phyloP scores from a whole-genome alignment of 53 echinoderm and acorn worm species.

The Apostichopus leukothele region DNA sequence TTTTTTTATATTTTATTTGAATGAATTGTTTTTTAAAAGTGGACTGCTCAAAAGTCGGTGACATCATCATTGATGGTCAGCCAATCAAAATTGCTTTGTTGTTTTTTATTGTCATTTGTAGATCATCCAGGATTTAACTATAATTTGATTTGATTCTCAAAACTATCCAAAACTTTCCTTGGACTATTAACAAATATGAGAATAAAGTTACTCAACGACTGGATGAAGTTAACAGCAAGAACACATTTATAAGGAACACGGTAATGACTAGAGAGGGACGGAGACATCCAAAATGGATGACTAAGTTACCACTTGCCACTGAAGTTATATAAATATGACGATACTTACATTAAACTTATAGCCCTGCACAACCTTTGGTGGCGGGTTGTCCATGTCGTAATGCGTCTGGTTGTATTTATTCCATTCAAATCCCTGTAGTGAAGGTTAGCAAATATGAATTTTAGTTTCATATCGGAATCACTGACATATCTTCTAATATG shows the following conservation, averaged over 20 bases:
- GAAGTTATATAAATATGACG: neutral
- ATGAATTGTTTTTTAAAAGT: too few relatives aligned
- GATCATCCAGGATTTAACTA: neutral
- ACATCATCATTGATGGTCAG: too few relatives aligned
- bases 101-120: too few relatives aligned
- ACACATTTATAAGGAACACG: neutral
- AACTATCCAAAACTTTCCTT: too few relatives aligned
- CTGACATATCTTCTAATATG: too few relatives aligned
- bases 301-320: neutral
- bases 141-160: too few relatives aligned
- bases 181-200: too few relatives aligned
- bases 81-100: too few relatives aligned
- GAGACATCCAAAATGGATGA: neutral
- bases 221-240: neutral
- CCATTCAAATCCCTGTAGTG: slow-evolving; percentile 93
- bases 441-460: neutral
- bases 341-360: slow-evolving; percentile 98
- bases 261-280: neutral
- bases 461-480: too few relatives aligned
- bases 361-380: slow-evolving; percentile 94
- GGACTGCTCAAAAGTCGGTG: too few relatives aligned
- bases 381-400: slow-evolving; percentile 99
- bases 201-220: neutral
- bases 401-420: slow-evolving; percentile 99
- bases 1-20: too few relatives aligned